Evolutionary conservation across 2,113 vertebrate genomes (phyloP), one percentile per base, ranked within the genome.

Genomic region (Triplophysa tibetana): DNA sequence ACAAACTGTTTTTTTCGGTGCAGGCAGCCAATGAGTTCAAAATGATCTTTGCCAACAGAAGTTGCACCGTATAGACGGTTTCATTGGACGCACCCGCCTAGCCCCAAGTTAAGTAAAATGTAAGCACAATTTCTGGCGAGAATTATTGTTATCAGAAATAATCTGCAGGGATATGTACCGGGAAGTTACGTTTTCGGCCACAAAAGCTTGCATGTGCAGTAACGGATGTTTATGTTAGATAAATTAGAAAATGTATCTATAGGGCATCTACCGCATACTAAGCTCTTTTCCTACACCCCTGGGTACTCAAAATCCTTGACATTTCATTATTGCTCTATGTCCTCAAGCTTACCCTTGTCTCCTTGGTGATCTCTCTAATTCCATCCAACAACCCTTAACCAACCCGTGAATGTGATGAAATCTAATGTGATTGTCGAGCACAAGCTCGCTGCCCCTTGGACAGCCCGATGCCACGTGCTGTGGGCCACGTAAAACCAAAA

Each of bases 401-500:
- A 68, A 45, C 74, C 62, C 45, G 58, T 14, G 45, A 64, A 54
- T 23, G 48, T 78, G 79, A 81, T 75, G 64, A 84, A 58, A 81
- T 81, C n/a, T 74, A 81, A 78, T 50, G 50, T 81, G 79, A 78
- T 60, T 78, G 75, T 80, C 23, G 43, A 81, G 69, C 78, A 67
- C 58, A 78, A 74, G 52, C 24, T 8, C 67, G 24, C 70, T 56
- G 66, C 41, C 72, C 78, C 21, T 77, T 45, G 10, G 62, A 29
- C 62, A 10, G 77, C 50, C 41, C 8, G 12, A 29, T 26, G 48
- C 82, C 56, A 78, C 12, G 23, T 43, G 82, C 56, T 56, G 63
- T 69, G 78, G 69, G 70, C 69, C 45, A 78, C 4, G 17, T 29
- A n/a, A 41, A 67, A 62, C 62, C 43, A 77, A 76, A 70, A 63